These are phyloP conservation scores for Rhinogobius similis DNA, from an alignment of 2,113 vertebrate genomes.

Conservation along the genomic window DNA sequence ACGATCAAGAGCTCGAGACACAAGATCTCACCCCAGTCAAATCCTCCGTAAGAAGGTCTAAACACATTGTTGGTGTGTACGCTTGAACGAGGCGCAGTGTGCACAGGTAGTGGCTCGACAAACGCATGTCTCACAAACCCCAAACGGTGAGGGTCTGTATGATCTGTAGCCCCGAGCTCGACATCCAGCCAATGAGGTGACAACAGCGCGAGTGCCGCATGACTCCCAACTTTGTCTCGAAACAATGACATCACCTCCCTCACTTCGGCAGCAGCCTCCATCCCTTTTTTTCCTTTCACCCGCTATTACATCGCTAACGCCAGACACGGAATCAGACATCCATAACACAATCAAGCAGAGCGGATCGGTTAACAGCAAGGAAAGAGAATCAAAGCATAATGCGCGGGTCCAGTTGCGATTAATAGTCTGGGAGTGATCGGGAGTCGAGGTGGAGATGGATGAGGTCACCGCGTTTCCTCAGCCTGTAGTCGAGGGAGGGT, in stretches of 20 bases:
- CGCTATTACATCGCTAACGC: constrained; percentile 33
- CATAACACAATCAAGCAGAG: constrained; percentile 58
- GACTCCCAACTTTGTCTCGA: constrained; percentile 66
- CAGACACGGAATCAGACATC: constrained; percentile 47
- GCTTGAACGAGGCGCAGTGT: too few relatives aligned
- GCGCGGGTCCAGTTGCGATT: too few relatives aligned
- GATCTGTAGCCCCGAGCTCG: not conserved
- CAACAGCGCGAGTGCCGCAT: constrained; percentile 25
- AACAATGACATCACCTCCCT: constrained; percentile 73
- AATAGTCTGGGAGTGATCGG: too few relatives aligned
- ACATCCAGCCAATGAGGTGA: constrained; percentile 5
- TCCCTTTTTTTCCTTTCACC: constrained; percentile 62
- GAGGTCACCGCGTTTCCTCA: constrained; percentile 59
- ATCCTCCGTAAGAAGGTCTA: too few relatives aligned
- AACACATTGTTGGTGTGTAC: too few relatives aligned
- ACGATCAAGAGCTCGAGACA: too few relatives aligned
- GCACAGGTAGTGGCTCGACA: too few relatives aligned
- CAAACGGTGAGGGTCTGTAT: too few relatives aligned
- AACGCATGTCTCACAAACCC: too few relatives aligned
- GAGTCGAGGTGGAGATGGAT: constrained; percentile 52
- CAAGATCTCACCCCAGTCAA: too few relatives aligned
- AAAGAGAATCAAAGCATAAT: not conserved
- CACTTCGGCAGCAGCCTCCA: constrained; percentile 48
- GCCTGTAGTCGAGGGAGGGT: constrained; percentile 33
- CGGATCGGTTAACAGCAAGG: constrained; percentile 38